These are phyloP conservation scores for Cephalotes varians DNA, from an alignment of 2,888 invertebrate species.

Conservation along the genomic window DNA sequence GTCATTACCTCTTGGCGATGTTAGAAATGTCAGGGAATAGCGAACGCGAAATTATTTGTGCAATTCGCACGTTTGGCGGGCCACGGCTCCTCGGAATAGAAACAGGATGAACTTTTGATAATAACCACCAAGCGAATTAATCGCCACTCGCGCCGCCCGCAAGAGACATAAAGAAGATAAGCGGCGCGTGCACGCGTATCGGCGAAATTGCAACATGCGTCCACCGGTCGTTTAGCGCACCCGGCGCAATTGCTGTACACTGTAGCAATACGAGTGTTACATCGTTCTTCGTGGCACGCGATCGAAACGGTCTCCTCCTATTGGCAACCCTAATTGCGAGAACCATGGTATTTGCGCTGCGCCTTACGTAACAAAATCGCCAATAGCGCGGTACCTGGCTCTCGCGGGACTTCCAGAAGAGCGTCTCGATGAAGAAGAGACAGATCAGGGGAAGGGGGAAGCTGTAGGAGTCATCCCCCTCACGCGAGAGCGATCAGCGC, in stretches of 20 bases:
- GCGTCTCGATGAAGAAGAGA: constrained; percentile 18
- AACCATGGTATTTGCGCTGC: constrained; percentile 70
- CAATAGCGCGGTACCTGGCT: constrained; percentile 61
- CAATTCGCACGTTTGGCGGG: background rate
- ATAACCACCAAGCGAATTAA: constrained; percentile 43
- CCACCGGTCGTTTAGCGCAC: constrained; percentile 68
- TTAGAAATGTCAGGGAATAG: constrained; percentile 38
- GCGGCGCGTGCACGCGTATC: constrained; percentile 60
- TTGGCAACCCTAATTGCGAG: constrained; percentile 76
- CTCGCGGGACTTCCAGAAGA: constrained; percentile 44
- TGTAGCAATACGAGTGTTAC: constrained; percentile 74
- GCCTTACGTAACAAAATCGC: constrained; percentile 71
- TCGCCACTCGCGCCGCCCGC: constrained; percentile 24
- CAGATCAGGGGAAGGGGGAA: background rate
- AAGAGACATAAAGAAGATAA: constrained; percentile 15
- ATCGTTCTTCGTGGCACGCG: constrained; percentile 77
- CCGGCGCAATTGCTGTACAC: constrained; percentile 70
- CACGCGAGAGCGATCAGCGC: constrained; percentile 54
- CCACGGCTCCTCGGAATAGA: background rate
- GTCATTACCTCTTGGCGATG: constrained; percentile 30
- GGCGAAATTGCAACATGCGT: constrained; percentile 71
- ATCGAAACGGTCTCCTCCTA: constrained; percentile 72
- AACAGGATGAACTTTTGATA: constrained; percentile 39
- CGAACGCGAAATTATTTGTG: constrained; percentile 12
- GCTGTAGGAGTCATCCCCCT: constrained; percentile 44